Percentiles rank a stretch among this genome's conserved stretches.
Evolutionary conservation across 2,113 vertebrate species (phyloP).

Genomic region (Chinchilla lanigera): DNA sequence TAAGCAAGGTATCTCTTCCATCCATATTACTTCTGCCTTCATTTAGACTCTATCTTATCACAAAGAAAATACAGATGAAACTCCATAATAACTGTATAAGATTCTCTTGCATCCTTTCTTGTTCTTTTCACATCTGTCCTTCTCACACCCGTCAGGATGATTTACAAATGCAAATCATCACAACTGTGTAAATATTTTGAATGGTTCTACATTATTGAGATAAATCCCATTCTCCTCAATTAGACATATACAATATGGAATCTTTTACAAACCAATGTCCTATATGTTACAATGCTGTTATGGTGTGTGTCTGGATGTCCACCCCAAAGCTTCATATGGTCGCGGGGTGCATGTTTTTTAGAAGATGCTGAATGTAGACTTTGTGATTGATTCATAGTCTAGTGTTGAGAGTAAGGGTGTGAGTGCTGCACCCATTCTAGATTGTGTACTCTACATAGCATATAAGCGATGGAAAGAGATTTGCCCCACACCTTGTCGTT

Average conservation of each 20-base stretch:
- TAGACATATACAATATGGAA: neutral
- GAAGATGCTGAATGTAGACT: too few relatives aligned
- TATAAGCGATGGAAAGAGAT: too few relatives aligned
- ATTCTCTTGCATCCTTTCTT: neutral
- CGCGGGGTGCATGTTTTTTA: too few relatives aligned
- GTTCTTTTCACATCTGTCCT: neutral
- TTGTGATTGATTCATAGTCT: too few relatives aligned
- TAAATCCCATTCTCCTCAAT: neutral
- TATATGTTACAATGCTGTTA: neutral
- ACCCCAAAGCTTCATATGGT: neutral
- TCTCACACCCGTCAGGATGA: neutral
- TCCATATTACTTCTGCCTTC: neutral
- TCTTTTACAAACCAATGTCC: neutral
- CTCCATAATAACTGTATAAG: neutral
- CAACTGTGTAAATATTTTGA: neutral
- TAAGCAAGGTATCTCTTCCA: neutral
- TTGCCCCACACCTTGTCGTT: too few relatives aligned
- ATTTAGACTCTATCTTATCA: neutral
- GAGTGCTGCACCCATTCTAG: too few relatives aligned
- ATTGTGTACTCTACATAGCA: too few relatives aligned
- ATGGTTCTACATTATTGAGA: neutral
- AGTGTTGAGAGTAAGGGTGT: too few relatives aligned
- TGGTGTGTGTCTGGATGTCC: neutral
- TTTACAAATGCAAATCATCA: neutral
- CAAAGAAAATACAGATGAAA: neutral